These are phyloP conservation scores for Microctonus hyperodae DNA, from an alignment of 2,888 invertebrate species.

Conservation along the genomic window DNA sequence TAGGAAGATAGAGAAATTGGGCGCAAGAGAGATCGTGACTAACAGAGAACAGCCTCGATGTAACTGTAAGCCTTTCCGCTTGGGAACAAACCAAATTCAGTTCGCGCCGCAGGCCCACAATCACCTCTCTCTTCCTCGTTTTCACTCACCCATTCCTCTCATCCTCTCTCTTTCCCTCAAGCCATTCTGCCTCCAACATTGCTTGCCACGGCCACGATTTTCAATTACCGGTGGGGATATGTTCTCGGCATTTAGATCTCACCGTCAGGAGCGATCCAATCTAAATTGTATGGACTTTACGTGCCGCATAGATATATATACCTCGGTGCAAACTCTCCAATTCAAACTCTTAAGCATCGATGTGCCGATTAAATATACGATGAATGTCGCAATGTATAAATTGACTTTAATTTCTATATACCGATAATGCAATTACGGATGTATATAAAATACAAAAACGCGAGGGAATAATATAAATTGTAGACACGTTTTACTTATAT, in stretches of 20 bases:
- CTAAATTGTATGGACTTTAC: constrained; percentile 44
- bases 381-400: constrained; percentile 14
- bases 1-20: background rate
- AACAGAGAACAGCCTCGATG: constrained; percentile 14
- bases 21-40: constrained; percentile 7
- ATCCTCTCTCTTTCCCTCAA: constrained; percentile 5
- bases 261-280: constrained; percentile 38
- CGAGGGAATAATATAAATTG: no score
- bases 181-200: constrained; percentile 16
- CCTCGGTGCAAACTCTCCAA: constrained; percentile 12
- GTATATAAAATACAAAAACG: background rate
- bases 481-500: no score
- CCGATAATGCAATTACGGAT: background rate
- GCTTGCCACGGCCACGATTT: constrained; percentile 39
- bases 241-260: constrained; percentile 41
- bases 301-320: constrained; percentile 14
- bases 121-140: background rate
- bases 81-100: constrained; percentile 25
- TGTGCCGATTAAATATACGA: constrained; percentile 17
- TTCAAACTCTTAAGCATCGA: constrained; percentile 29
- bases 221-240: constrained; percentile 43
- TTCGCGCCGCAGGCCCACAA: constrained; percentile 15
- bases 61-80: constrained; percentile 23
- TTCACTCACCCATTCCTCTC: background rate
- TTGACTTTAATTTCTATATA: constrained; percentile 11